Evolutionary conservation across 2,888 invertebrate species (phyloP).

Genomic region (Philaethria dido): DNA sequence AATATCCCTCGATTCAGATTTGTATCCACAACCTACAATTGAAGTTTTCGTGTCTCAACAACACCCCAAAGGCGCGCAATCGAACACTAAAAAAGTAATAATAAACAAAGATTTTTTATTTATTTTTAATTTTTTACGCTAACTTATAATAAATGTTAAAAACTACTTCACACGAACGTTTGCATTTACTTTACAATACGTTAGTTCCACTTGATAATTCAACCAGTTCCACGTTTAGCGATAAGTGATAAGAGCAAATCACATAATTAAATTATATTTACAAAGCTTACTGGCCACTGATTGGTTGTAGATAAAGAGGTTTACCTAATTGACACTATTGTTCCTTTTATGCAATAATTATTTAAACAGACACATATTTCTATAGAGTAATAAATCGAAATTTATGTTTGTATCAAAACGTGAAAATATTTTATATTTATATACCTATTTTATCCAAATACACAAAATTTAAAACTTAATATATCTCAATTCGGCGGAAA

Average conservation of each 20-base stretch:
- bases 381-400: no score
- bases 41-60: no score
- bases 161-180: conserved; percentile 5
- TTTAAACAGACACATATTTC: no score
- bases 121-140: background rate
- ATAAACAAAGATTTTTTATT: background rate
- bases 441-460: no score
- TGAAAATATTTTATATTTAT: no score
- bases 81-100: background rate
- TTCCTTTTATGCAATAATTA: background rate
- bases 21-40: background rate
- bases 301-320: conserved; percentile 61
- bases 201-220: conserved; percentile 51
- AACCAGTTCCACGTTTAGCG: conserved; percentile 48
- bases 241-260: conserved; percentile 61
- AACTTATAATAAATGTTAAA: background rate
- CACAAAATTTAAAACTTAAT: no score
- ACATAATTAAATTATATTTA: conserved; percentile 81
- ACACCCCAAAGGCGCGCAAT: no score
- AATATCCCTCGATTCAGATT: background rate
- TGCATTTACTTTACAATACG: conserved; percentile 8
- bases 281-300: conserved; percentile 50
- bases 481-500: no score
- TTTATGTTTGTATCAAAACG: no score
- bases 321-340: conserved; percentile 6